These are phyloP conservation scores for Cydia strobilella DNA, from an alignment of 1,140 invertebrate genomes.

Conservation along the genomic window DNA sequence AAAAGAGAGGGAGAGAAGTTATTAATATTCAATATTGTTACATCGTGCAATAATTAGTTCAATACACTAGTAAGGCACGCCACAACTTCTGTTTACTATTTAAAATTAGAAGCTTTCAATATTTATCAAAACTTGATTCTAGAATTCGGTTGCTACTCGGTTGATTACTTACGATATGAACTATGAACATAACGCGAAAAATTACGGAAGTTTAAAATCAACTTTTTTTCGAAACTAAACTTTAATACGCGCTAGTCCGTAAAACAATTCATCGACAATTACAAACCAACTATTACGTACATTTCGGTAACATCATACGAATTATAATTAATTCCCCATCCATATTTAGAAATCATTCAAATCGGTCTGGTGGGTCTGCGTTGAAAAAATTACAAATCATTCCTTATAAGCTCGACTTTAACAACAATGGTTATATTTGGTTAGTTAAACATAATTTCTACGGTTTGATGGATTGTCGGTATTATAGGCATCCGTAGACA, in stretches of 20 bases:
- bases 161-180: too few species aligned
- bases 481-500: slow-evolving; percentile 11
- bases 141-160: too few species aligned
- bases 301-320: slow-evolving; percentile 26
- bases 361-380: slow-evolving; percentile 18
- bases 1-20: too few species aligned
- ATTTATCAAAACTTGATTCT: too few species aligned
- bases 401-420: slow-evolving; percentile 14
- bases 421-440: slow-evolving; percentile 12
- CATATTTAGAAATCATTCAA: slow-evolving; percentile 26
- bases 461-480: slow-evolving; percentile 27
- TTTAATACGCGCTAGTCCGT: background rate
- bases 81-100: too few species aligned
- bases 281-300: background rate
- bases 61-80: too few species aligned
- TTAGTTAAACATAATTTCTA: slow-evolving; percentile 27
- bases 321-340: background rate
- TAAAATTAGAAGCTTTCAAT: too few species aligned
- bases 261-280: background rate
- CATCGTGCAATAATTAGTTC: too few species aligned
- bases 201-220: too few species aligned
- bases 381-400: slow-evolving; percentile 16
- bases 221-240: background rate
- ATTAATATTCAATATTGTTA: too few species aligned
- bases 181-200: too few species aligned